Base-by-base conservation (phyloP, 2,888 invertebrate species). In the Habrosyne pyritoides region DNA sequence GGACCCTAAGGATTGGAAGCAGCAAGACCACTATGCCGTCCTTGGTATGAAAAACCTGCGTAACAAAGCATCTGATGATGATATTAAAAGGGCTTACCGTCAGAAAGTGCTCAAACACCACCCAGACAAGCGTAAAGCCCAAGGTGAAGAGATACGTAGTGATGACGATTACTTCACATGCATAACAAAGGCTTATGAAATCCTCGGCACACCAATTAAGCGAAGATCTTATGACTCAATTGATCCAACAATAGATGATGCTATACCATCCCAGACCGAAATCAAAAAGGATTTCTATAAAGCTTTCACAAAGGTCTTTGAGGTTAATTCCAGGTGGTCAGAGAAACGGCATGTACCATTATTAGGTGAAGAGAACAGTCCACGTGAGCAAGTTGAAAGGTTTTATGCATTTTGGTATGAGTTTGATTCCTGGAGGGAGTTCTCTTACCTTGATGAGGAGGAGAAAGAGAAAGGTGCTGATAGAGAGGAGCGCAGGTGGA, bases 351-450 rank as follows among this genome's bases (percentile, higher is more conserved):
- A 96, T 62, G 98, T 98, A 42, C 99, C 99, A 53, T 88, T 94
- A 59, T 91, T 99, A 53, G 98, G 96, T 12, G 95, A 95, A 77
- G 94, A 94, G n/a, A 93, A 96, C 57, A 95, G 97, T 54, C 91
- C 95, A 1, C 94, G 98, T 54, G 96, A 96, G 64, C 95, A 97
- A 75, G 99, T 99, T 0, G 98, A 99, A 79, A 81, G 81, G 63
- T 99, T 99, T 89, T 99, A 99, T 84, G 95, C 96, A 14, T 99
- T 99, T 86, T 99, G 99, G 99, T 99, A 97, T 85, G 96, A 98
- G 75, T 99, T 99, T 89, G 98, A 99, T 68, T 99, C 99, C 0
- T 99, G 99, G 99, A 94, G 99, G 61, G 99, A 99, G 84, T 99
- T 97, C 89, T 99, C 99, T 1, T 99, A 99, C 84, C 92, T 99